Evolutionary conservation across 35 echinoderm and acorn worm genomes (phyloP).

Genomic region (Stichopus chloronotus): DNA sequence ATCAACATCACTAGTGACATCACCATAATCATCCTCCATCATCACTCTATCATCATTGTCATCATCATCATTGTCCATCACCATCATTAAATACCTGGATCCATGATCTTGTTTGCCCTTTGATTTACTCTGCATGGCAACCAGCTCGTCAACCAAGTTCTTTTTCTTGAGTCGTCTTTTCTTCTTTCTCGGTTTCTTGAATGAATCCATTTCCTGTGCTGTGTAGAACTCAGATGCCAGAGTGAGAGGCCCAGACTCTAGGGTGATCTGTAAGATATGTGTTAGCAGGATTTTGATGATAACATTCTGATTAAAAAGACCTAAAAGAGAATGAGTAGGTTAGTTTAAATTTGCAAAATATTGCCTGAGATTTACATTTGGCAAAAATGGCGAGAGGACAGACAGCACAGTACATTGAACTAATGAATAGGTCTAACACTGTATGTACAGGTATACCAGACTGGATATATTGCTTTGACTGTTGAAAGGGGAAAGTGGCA

Average conservation of each 20-base stretch:
- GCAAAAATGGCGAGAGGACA: no score
- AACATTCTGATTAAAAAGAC: neutral
- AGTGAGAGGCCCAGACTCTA: constrained; percentile 68
- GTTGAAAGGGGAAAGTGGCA: no score
- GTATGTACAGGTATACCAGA: no score
- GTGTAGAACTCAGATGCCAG: constrained; percentile 92
- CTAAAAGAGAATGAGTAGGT: neutral
- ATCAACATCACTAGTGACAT: no score
- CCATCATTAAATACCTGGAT: constrained; percentile 58
- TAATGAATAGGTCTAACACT: no score
- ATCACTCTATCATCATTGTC: no score
- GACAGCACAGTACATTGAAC: no score
- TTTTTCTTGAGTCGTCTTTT: constrained; percentile 76
- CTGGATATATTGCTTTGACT: no score
- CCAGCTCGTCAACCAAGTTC: constrained; percentile 73
- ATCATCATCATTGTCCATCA: no score
- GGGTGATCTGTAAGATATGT: constrained; percentile 61
- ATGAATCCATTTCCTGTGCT: constrained; percentile 80
- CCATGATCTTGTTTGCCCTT: constrained; percentile 71
- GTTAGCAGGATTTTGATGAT: neutral
- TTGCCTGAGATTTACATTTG: no score
- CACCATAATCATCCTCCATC: no score
- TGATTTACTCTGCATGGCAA: constrained; percentile 56
- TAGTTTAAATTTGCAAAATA: no score
- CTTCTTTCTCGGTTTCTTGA: constrained; percentile 93